Evolutionary conservation across 2,888 invertebrate species (phyloP).

Genomic region (Stenodera caucasica): DNA sequence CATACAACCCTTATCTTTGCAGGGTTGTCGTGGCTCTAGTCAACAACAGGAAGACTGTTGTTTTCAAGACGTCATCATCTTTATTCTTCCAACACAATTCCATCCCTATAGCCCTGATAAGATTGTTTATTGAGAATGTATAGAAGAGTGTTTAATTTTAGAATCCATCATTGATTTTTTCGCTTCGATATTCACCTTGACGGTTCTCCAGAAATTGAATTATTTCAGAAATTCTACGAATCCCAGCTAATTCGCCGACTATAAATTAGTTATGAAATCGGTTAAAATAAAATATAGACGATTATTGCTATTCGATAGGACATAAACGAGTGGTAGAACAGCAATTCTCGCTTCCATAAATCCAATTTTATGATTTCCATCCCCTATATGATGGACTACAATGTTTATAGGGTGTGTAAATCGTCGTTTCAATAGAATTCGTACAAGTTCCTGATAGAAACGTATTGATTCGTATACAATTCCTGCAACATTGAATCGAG

Average conservation of each 20-base stretch:
- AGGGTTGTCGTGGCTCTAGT: background rate
- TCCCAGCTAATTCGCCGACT: background rate
- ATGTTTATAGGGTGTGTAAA: too few relatives aligned
- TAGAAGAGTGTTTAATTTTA: background rate
- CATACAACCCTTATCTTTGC: background rate
- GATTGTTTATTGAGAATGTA: background rate
- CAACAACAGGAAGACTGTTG: background rate
- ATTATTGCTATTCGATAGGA: too few relatives aligned
- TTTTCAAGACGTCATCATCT: background rate
- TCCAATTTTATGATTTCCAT: background rate
- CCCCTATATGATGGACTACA: background rate
- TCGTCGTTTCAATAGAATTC: too few relatives aligned
- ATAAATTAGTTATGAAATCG: background rate
- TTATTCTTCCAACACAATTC: background rate
- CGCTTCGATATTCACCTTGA: background rate
- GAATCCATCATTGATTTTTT: background rate
- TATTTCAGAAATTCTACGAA: background rate
- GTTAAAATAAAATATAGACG: too few relatives aligned
- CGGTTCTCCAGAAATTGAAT: background rate
- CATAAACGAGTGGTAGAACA: too few relatives aligned
- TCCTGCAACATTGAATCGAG: too few relatives aligned
- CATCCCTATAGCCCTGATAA: background rate
- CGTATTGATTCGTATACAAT: background rate
- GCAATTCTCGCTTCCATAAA: background rate
- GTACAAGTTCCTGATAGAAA: background rate